Evolutionary conservation across 2,797 vertebrate species (phyloP).

Genomic region (Strix occidentalis): DNA sequence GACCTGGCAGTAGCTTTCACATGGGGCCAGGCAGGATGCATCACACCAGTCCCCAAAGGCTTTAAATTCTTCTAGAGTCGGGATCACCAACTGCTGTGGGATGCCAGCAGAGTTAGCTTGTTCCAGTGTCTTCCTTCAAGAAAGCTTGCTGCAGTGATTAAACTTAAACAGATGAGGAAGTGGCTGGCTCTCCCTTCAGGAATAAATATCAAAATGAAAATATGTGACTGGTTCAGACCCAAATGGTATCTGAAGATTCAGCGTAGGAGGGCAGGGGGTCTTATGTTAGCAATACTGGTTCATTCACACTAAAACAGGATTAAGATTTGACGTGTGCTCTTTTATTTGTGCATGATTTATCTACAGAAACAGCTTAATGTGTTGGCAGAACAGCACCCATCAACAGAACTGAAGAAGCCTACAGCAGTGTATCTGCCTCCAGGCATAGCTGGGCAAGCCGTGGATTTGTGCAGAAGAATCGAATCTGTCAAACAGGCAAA

Average conservation of each 20-base stretch:
- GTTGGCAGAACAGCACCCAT: neutral
- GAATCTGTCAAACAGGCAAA: neutral
- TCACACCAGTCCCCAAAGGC: neutral
- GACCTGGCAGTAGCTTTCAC: neutral
- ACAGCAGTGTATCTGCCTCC: neutral
- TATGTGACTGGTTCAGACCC: neutral
- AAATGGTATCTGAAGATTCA: neutral
- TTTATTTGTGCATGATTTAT: conserved; percentile 56
- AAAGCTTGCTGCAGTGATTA: neutral
- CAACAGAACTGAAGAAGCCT: conserved; percentile 9
- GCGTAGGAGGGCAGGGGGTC: neutral
- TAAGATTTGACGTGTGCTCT: neutral
- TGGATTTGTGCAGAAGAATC: conserved; percentile 8
- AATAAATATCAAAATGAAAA: conserved; percentile 5
- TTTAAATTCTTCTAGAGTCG: neutral
- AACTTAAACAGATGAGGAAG: neutral
- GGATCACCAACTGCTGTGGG: neutral
- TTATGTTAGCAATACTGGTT: conserved; percentile 45
- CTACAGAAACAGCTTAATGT: conserved; percentile 43
- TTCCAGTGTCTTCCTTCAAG: neutral
- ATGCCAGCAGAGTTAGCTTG: neutral
- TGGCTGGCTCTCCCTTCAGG: neutral
- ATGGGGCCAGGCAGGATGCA: neutral
- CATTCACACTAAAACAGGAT: neutral
- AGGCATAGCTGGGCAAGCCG: neutral